Conservation (phyloP, 1,140 invertebrate species). For the Marisa cornuarietis region DNA sequence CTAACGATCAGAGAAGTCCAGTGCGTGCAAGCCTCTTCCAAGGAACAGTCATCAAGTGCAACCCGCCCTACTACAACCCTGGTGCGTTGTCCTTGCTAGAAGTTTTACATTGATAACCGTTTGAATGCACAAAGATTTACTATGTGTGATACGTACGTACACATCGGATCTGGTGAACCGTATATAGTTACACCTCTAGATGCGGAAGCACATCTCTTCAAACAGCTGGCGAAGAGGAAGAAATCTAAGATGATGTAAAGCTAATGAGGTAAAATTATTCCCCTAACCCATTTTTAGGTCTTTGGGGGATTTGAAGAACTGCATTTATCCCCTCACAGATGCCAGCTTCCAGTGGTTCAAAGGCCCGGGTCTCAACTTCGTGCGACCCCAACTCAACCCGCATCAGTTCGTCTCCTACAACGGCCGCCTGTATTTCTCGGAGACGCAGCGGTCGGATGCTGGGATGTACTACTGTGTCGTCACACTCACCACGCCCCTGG, state of each 20-base stretch:
- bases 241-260: no score
- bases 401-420: constrained; percentile 49
- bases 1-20: constrained; percentile 42
- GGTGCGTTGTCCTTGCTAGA: constrained; percentile 21
- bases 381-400: constrained; percentile 42
- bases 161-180: no score
- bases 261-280: background rate
- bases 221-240: no score
- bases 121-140: no score
- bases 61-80: constrained; percentile 39
- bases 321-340: constrained; percentile 7
- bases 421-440: constrained; percentile 50
- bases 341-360: constrained; percentile 50
- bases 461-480: constrained; percentile 36
- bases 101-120: background rate
- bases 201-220: background rate
- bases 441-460: constrained; percentile 34
- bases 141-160: no score
- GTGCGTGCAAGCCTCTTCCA: constrained; percentile 37
- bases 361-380: constrained; percentile 30
- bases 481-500: constrained; percentile 27
- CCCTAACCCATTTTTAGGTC: background rate
- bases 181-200: background rate
- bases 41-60: constrained; percentile 40
- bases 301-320: background rate